Evolutionary conservation across 2,888 invertebrate species (phyloP), one percentile per base, ranked within the genome.

Genomic region (Drosophila siamana): DNA sequence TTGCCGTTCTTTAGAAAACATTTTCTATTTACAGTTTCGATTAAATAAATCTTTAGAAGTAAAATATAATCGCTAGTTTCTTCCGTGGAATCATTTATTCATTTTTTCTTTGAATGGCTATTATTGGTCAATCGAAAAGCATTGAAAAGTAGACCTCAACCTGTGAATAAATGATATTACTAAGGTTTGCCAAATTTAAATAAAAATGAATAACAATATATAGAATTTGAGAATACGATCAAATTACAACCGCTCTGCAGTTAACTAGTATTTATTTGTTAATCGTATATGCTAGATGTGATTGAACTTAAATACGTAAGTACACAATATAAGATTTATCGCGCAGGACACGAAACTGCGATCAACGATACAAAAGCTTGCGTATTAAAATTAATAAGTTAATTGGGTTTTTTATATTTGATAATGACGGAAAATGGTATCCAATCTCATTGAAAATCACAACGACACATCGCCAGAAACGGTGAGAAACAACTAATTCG

Each of bases 381-480:
- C 41, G 62, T 40, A 63, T 64, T 70, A 48, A 70, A 78, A 74
- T 78, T 88, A 88, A 88, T 85, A 86, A 85, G 88, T 85, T 88
- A 85, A 88, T 88, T 88, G 73, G 55, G 59, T 56, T 74, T 72
- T 62, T 51, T 22, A 48, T 71, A 68, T 72, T 69, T 69, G 69
- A 65, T 68, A 65, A 68, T 61, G 71, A 87, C 73, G 78, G 74
- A 75, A 75, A 75, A 69, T 84, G 60, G 57, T 71, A 71, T 74
- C 66, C 80, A 88, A 88, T 88, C 86, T 85, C 88, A 86, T 69
- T 74, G 50, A 67, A 80, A 76, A 85, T 85, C 88, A 88, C 86
- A 83, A 78, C 66, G 75, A 76, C 71, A 74, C 52, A 71, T 70
- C 63, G 61, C 63, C 50, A 56, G 2, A 62, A 59, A 43, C 62